phyloP scores from a whole-genome alignment of 2,113 vertebrate species.

The Nicator chloris region DNA sequence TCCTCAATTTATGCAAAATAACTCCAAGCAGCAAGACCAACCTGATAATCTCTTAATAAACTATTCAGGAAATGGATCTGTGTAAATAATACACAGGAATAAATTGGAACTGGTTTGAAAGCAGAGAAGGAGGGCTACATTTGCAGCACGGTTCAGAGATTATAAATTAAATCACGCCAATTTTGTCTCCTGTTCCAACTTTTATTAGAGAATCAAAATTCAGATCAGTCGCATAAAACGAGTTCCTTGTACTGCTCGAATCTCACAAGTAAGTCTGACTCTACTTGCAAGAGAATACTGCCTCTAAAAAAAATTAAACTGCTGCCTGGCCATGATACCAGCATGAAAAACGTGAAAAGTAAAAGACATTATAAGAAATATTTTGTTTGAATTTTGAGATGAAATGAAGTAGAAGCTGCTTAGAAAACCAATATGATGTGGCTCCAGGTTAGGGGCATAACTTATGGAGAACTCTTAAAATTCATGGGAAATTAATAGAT shows the following conservation, averaged over 20 bases:
- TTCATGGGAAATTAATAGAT: background rate
- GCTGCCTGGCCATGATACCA: background rate
- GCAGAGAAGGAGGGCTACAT: background rate
- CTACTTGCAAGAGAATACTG: background rate
- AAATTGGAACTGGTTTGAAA: background rate
- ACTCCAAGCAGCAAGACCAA: background rate
- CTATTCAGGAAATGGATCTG: slow-evolving; percentile 21
- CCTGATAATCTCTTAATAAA: slow-evolving; percentile 39
- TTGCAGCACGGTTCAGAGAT: background rate
- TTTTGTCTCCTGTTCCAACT: slow-evolving; percentile 30
- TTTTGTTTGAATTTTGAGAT: background rate
- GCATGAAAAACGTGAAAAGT: background rate
- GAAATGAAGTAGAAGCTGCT: background rate
- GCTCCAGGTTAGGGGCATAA: background rate
- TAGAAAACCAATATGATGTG: background rate
- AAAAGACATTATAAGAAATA: background rate
- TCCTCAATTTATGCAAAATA: slow-evolving; percentile 7
- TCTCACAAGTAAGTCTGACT: background rate
- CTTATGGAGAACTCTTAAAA: background rate
- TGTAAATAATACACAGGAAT: slow-evolving; percentile 8
- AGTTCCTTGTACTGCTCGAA: background rate
- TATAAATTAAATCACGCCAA: slow-evolving; percentile 52
- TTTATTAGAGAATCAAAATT: slow-evolving; percentile 58
- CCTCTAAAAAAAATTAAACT: background rate
- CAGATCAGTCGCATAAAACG: slow-evolving; percentile 21